phyloP scores from a whole-genome alignment of 2,797 vertebrate genomes.

The Thalassophryne amazonica region DNA sequence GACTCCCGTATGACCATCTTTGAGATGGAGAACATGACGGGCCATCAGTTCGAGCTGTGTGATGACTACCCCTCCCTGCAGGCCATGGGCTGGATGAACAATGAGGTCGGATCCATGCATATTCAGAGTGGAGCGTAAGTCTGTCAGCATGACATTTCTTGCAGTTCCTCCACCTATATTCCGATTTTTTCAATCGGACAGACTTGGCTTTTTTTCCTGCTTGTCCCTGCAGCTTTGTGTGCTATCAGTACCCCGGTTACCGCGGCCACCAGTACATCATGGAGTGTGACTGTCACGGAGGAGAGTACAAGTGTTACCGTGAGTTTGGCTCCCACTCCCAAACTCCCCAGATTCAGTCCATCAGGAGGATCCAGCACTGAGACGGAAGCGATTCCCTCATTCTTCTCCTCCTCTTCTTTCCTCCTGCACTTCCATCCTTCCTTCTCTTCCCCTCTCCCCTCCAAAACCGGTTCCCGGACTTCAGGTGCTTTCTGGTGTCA shows the following conservation, averaged over 20 bases:
- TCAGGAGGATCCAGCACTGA: slow-evolving; percentile 93
- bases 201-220: too few relatives aligned
- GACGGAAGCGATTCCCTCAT: slow-evolving; percentile 22
- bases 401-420: slow-evolving; percentile 7
- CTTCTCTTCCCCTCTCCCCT: slow-evolving; percentile 20
- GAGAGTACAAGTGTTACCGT: slow-evolving; percentile 90
- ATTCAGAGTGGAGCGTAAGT: slow-evolving; percentile 90
- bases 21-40: slow-evolving; percentile 90
- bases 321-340: slow-evolving; percentile 90
- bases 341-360: slow-evolving; percentile 93
- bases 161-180: neutral
- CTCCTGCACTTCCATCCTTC: slow-evolving; percentile 29
- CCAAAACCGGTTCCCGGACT: slow-evolving; percentile 48
- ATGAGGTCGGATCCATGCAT: slow-evolving; percentile 88
- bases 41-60: slow-evolving; percentile 87
- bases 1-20: slow-evolving; percentile 87
- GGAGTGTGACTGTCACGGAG: slow-evolving; percentile 86
- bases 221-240: slow-evolving; percentile 83
- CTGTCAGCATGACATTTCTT: neutral
- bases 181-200: too few relatives aligned
- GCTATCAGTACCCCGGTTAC: slow-evolving; percentile 93
- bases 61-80: slow-evolving; percentile 93
- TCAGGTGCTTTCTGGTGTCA: slow-evolving; percentile 68
- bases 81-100: slow-evolving; percentile 92
- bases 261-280: slow-evolving; percentile 92